phyloP scores from a whole-genome alignment of 2,888 invertebrate genomes.

The Megamerina dolium region DNA sequence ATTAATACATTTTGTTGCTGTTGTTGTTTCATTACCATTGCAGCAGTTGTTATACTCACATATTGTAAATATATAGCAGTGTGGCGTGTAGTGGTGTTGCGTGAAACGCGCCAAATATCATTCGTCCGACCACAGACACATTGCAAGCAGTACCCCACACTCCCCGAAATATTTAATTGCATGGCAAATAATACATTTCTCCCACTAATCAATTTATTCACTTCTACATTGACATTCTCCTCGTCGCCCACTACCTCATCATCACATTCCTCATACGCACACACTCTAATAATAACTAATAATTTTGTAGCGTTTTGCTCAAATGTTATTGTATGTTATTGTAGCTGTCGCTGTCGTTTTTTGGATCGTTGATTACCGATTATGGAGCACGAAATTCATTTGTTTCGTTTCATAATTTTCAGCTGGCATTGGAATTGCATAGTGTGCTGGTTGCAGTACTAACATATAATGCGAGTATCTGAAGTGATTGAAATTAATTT shows the following conservation, averaged over 20 bases:
- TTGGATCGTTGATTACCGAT: conserved; percentile 22
- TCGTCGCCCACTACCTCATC: neutral
- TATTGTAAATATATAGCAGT: too few relatives aligned
- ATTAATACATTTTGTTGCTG: conserved; percentile 12
- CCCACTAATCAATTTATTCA: conserved; percentile 7
- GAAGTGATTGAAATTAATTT: too few relatives aligned
- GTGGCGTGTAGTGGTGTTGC: too few relatives aligned
- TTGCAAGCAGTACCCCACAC: neutral
- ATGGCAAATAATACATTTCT: conserved; percentile 10
- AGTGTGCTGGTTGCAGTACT: too few relatives aligned
- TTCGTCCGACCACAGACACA: too few relatives aligned
- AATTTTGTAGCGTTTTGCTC: conserved; percentile 6
- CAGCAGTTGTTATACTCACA: neutral
- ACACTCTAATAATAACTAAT: conserved; percentile 6
- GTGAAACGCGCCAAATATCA: too few relatives aligned
- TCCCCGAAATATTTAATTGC: conserved; percentile 5
- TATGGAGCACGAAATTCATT: conserved; percentile 24
- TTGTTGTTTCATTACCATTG: neutral
- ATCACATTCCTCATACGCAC: neutral
- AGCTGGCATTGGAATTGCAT: too few relatives aligned
- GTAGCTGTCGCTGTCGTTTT: conserved; percentile 11
- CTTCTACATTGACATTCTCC: neutral
- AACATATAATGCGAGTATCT: too few relatives aligned
- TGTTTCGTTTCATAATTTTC: too few relatives aligned
- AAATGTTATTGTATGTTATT: conserved; percentile 3